Conservation (phyloP, 2,113 vertebrate genomes). For the Polyodon spathula region DNA sequence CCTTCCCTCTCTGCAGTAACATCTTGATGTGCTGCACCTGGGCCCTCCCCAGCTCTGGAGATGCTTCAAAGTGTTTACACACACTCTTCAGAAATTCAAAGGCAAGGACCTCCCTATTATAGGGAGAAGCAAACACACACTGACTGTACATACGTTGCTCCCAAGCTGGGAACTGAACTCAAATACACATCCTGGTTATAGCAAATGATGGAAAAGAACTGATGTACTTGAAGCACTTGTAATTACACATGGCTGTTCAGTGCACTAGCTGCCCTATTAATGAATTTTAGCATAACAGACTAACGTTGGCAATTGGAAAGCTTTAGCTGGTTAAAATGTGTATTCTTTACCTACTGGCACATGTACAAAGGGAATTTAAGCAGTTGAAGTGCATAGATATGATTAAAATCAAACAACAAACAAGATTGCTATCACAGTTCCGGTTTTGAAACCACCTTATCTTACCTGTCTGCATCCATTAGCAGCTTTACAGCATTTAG, state of each 20-base stretch:
- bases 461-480: conserved; percentile 67
- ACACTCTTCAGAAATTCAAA: conserved; percentile 71
- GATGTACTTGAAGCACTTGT: too few relatives aligned
- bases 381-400: too few relatives aligned
- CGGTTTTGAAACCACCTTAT: too few relatives aligned
- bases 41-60: conserved; percentile 65
- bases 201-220: too few relatives aligned
- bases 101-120: conserved; percentile 65
- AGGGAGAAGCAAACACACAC: conserved; percentile 12
- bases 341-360: not conserved
- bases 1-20: conserved; percentile 71
- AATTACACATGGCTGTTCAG: too few relatives aligned
- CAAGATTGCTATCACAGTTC: not conserved
- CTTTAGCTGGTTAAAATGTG: too few relatives aligned
- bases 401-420: too few relatives aligned
- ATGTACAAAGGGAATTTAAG: not conserved
- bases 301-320: too few relatives aligned
- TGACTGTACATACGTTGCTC: conserved; percentile 8
- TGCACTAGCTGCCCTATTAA: too few relatives aligned
- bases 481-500: conserved; percentile 68
- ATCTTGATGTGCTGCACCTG: conserved; percentile 69
- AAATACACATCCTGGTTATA: too few relatives aligned
- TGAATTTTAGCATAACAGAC: too few relatives aligned
- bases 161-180: too few relatives aligned
- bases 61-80: conserved; percentile 69